Evolutionary conservation across 2,797 vertebrate species (phyloP), one percentile per base, ranked within the genome.

Genomic region (Echeneis naucrates): DNA sequence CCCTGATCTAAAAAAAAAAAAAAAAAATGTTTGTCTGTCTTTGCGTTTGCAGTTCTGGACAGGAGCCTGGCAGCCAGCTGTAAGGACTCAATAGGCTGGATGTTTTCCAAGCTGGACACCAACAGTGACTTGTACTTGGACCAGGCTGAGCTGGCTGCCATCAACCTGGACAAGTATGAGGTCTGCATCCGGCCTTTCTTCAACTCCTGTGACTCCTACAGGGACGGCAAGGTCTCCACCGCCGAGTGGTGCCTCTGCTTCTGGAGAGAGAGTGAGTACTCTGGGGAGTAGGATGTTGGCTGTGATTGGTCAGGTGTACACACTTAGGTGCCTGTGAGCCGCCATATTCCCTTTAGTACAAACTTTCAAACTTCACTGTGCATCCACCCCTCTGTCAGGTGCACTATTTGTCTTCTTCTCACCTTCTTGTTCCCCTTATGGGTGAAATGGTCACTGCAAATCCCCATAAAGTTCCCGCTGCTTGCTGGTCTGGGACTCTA

Each of bases 181-280:
- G 93, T 98, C 87, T 99, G 98, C 93, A 97, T 99, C 85, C 95
- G 97, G 66, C 96, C 98, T 82, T 99, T 99, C 95, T 99, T 99
- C 94, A 99, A 98, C 92, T 99, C 98, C 85, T 99, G 98, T 0
- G 98, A 99, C 89, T 97, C 97, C 74, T 98, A 97, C 92, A 95
- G 90, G 77, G 98, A 99, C 0, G 96, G 97, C 16, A 96, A 94
- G 1, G 97, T 99, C 57, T 98, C 97, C 52, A 97, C 96, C 0
- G 96, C 97, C 0, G 98, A 99, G 89, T 99, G 98, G 98, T 99
- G 98, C 88, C 96, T 99, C 91, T 99, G 98, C 92, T 99, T 99
- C 94, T 99, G 98, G 98, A 97, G 97, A 90, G 97, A 99, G 93
- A 99, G 98, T 99, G 92, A 94, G 98, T 96, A 40, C 56, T 32